Conservation (phyloP, 2,797 vertebrate species). For the Lophius americanus region DNA sequence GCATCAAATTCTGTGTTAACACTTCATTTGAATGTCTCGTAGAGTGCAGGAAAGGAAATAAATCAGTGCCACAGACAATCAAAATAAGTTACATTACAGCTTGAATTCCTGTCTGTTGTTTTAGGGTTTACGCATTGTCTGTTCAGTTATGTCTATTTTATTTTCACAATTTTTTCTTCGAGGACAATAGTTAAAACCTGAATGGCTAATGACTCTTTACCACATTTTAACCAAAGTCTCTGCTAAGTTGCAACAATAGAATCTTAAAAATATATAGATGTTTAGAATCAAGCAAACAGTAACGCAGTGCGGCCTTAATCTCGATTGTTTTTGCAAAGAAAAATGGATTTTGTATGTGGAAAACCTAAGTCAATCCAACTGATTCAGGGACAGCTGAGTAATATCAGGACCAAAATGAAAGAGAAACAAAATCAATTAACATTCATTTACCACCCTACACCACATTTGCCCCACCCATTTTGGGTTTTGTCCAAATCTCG, state of each 20-base stretch:
- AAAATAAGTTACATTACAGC: constrained; percentile 49
- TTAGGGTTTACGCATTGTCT: neutral
- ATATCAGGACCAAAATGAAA: constrained; percentile 52
- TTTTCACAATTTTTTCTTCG: neutral
- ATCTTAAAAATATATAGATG: constrained; percentile 22
- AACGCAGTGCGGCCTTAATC: constrained; percentile 31
- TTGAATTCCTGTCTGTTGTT: constrained; percentile 13
- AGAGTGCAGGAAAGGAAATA: constrained; percentile 16
- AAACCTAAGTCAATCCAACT: constrained; percentile 44
- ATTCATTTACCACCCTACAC: constrained; percentile 39
- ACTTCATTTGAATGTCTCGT: constrained; percentile 32
- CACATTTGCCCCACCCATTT: constrained; percentile 47
- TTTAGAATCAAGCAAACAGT: constrained; percentile 33
- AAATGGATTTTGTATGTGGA: constrained; percentile 36
- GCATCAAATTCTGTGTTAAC: constrained; percentile 15
- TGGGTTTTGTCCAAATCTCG: constrained; percentile 62
- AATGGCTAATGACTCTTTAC: neutral
- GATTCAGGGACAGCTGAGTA: constrained; percentile 40
- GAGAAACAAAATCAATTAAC: constrained; percentile 47
- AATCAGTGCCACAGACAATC: constrained; percentile 65
- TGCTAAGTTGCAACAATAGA: constrained; percentile 17
- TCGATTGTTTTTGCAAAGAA: constrained; percentile 35
- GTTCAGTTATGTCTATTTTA: constrained; percentile 4
- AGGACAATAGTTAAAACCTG: neutral
- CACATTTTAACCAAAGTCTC: constrained; percentile 14